phyloP scores from a whole-genome alignment of 1,140 invertebrate species.

The Choristoneura fumiferana region DNA sequence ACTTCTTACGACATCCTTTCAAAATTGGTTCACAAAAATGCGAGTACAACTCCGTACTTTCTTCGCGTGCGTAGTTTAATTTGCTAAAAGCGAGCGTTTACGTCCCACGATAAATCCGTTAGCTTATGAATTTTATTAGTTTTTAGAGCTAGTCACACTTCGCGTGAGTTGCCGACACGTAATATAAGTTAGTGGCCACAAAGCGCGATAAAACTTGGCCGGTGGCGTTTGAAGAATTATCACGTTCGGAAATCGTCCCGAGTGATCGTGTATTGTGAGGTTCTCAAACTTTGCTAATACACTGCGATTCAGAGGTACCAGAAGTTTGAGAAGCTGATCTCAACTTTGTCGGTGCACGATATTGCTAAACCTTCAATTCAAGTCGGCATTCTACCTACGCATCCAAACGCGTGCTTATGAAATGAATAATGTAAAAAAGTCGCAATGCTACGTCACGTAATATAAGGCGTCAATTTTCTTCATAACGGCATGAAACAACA shows the following conservation, averaged over 20 bases:
- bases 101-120: conserved; percentile 23
- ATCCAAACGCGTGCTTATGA: no score
- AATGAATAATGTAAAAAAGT: no score
- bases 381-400: background rate
- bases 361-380: background rate
- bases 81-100: conserved; percentile 25
- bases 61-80: conserved; percentile 32
- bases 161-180: conserved; percentile 34
- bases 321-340: conserved; percentile 7
- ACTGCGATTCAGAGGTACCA: conserved; percentile 5
- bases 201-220: conserved; percentile 33
- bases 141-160: conserved; percentile 26
- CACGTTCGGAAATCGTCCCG: conserved; percentile 30
- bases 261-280: conserved; percentile 23
- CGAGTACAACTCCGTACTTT: conserved; percentile 17
- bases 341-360: conserved; percentile 14
- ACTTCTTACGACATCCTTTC: background rate
- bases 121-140: conserved; percentile 39
- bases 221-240: conserved; percentile 28
- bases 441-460: no score
- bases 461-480: background rate
- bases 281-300: conserved; percentile 35
- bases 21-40: background rate
- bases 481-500: background rate
- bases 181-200: conserved; percentile 39